A percentile compares a stretch with the other conserved stretches of the same genome.
Evolutionary conservation across 2,113 vertebrate species (phyloP).

Genomic region (Conger conger): DNA sequence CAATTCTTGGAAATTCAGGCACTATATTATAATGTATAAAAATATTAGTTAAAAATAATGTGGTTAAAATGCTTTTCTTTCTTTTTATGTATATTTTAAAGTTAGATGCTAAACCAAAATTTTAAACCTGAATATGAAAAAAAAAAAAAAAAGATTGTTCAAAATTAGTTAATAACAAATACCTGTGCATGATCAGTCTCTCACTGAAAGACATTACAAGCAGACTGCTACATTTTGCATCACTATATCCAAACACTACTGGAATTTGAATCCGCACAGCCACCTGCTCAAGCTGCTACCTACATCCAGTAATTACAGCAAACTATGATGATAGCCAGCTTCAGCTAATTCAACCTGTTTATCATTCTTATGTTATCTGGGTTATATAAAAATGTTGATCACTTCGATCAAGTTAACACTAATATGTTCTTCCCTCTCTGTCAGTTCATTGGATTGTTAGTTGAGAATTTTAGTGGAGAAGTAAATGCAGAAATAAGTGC

Average conservation of each 20-base stretch:
- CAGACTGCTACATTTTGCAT: too few species aligned
- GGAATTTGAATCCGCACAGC: background rate
- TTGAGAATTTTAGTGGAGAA: background rate
- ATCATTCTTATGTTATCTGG: background rate
- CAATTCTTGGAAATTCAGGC: background rate
- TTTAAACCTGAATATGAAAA: background rate
- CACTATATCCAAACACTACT: too few species aligned
- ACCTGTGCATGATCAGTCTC: background rate
- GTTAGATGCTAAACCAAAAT: background rate
- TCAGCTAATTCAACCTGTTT: background rate
- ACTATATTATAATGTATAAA: background rate
- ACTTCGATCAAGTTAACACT: background rate
- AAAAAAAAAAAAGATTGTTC: background rate
- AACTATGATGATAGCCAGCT: background rate
- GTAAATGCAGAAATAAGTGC: too few species aligned
- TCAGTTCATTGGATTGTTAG: background rate
- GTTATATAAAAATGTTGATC: background rate
- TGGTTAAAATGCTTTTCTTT: background rate
- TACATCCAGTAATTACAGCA: background rate
- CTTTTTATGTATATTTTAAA: background rate
- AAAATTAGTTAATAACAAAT: background rate
- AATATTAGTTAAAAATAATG: background rate
- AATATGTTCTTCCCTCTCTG: background rate
- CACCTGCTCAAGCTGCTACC: background rate
- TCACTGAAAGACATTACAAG: background rate